These are phyloP conservation scores for Vanessa cardui DNA, from an alignment of 2,888 invertebrate species.

Conservation along the genomic window DNA sequence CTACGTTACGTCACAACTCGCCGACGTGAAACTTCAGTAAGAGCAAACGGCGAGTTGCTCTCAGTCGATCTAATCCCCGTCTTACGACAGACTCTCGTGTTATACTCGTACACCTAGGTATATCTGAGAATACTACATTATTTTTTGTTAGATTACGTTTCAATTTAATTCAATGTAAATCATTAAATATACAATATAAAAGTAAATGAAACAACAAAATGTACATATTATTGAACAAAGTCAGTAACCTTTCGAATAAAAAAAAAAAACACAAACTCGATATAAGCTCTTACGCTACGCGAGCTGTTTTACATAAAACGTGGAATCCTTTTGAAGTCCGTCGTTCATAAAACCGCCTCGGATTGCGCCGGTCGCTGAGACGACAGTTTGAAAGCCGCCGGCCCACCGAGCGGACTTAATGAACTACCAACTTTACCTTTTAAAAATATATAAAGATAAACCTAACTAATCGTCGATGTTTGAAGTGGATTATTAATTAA, in stretches of 20 bases:
- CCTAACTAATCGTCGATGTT: background rate
- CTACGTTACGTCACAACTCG: background rate
- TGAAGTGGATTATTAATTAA: too few relatives aligned
- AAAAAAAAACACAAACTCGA: background rate
- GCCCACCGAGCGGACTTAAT: conserved; percentile 28
- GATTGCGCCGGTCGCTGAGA: conserved; percentile 25
- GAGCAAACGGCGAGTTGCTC: conserved; percentile 15
- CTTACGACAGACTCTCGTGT: conserved; percentile 5
- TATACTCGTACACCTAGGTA: background rate
- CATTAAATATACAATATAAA: too few relatives aligned
- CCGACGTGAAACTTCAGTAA: conserved; percentile 16
- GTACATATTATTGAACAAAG: background rate
- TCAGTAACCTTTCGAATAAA: background rate
- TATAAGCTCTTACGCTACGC: background rate
- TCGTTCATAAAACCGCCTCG: conserved; percentile 18
- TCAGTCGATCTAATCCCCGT: conserved; percentile 19
- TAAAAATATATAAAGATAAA: background rate
- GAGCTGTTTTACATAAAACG: conserved; percentile 4
- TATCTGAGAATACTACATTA: background rate
- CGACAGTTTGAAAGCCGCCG: conserved; percentile 35
- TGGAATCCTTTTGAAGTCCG: conserved; percentile 22
- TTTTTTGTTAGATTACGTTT: background rate
- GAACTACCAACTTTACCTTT: conserved; percentile 14
- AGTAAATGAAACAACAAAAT: too few relatives aligned
- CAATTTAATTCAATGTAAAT: background rate